Evolutionary conservation across 2,888 invertebrate species (phyloP).

Genomic region (Branchellion lobata): DNA sequence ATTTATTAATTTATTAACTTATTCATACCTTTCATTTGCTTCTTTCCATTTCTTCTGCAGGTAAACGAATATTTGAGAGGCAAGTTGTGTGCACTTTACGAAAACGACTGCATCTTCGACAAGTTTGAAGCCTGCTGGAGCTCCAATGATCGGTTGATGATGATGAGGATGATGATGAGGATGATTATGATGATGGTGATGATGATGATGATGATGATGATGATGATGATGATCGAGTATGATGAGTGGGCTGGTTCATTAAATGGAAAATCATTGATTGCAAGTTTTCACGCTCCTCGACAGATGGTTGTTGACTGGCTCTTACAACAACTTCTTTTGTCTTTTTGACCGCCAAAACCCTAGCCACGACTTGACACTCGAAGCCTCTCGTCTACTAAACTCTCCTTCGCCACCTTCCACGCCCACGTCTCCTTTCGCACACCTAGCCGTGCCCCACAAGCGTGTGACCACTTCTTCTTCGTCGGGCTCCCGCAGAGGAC

Average conservation of each 20-base stretch:
- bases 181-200: no score
- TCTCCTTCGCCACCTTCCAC: not conserved
- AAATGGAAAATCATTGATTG: no score
- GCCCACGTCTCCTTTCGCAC: not conserved
- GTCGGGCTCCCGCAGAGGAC: constrained; percentile 92
- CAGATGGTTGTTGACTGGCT: constrained; percentile 94
- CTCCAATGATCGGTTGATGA: constrained; percentile 81
- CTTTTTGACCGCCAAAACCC: constrained; percentile 81
- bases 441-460: constrained; percentile 68
- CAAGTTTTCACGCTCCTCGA: no score
- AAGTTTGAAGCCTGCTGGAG: constrained; percentile 99
- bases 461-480: constrained; percentile 82
- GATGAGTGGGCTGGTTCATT: no score
- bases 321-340: constrained; percentile 97
- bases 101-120: constrained; percentile 99
- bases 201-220: no score
- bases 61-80: constrained; percentile 97
- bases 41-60: not conserved
- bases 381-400: constrained; percentile 81
- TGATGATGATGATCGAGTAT: no score
- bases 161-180: no score
- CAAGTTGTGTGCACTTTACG: constrained; percentile 95
- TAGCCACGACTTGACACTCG: constrained; percentile 86
- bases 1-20: no score
- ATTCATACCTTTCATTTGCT: no score